These are phyloP conservation scores for Parasteatoda tepidariorum DNA, from an alignment of 1,140 invertebrate species.

Conservation along the genomic window DNA sequence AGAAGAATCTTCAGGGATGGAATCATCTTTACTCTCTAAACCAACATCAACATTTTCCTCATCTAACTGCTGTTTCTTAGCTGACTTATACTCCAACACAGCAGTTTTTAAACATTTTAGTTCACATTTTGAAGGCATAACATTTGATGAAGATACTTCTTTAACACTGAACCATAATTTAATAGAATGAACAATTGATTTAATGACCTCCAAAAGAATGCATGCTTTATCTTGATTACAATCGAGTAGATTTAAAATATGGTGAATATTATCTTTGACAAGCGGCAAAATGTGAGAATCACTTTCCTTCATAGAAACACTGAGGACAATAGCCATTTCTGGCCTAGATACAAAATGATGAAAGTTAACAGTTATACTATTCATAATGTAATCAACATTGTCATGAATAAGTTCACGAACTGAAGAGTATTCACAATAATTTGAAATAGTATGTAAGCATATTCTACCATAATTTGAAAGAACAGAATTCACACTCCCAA, in stretches of 20 bases:
- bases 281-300: constrained; percentile 13
- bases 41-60: background rate
- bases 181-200: background rate
- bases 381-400: constrained; percentile 44
- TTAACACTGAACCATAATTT: constrained; percentile 32
- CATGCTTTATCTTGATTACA: constrained; percentile 28
- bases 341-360: constrained; percentile 29
- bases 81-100: background rate
- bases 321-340: constrained; percentile 24
- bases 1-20: background rate
- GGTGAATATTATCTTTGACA: constrained; percentile 11
- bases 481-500: constrained; percentile 15
- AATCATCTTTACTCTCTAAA: background rate
- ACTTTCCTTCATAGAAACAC: constrained; percentile 32
- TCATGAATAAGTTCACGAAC: constrained; percentile 10
- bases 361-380: constrained; percentile 26
- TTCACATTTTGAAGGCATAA: background rate
- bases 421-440: constrained; percentile 21
- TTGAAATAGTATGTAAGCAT: constrained; percentile 19
- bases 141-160: background rate
- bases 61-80: background rate
- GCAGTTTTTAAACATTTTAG: background rate
- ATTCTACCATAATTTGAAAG: constrained; percentile 7
- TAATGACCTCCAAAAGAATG: constrained; percentile 4
- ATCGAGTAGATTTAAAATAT: constrained; percentile 15